Evolutionary conservation across 2,113 vertebrate species (phyloP), one percentile per base, ranked within the genome.

Genomic region (Plectropomus leopardus): DNA sequence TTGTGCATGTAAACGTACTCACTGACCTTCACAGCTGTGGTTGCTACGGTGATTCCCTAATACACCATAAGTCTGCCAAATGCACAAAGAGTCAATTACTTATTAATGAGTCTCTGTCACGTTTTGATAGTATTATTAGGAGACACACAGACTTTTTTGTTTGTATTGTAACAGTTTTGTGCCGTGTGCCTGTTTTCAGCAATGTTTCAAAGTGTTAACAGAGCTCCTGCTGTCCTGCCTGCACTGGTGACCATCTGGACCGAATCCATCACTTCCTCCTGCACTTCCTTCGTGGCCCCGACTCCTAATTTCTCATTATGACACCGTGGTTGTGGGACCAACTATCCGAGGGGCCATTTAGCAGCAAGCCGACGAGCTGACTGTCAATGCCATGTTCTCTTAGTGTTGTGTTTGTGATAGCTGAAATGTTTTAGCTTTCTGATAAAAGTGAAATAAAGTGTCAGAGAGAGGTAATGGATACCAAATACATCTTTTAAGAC

Each of bases 201-300:
- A 30, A 28, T 61, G 84, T 66, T 68, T 34, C 69, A 82, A 88
- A 58, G 79, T 81, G 87, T 86, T 78, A 78, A 89, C 76, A 82
- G 78, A 85, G 61, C 85, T 82, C 86, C 83, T 34, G 82, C 85
- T 76, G 84, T 78, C 75, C 71, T 66, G 71, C 48, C 80, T 17
- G 80, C 64, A 42, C 77, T 67, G 47, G 64, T 60, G 74, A 84
- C 87, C 89, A 90, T 92, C 89, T 92, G 91, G 89, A 82, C 84
- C 4, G 11, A 80, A 92, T 92, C 89, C 82, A 90, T 92, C 84
- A 90, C 72, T 80, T 78, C 21, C n/a, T 82, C 72, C 68, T 40
- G 14, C 36, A 47, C 48, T 51, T 83, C 84, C 87, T 86, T 47
- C 15, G 30, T 53, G 76, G 72, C 26, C 55, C 65, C 10, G 34